Base-by-base conservation (phyloP, 2,888 invertebrate genomes). In the Petrolisthes cinctipes region DNA sequence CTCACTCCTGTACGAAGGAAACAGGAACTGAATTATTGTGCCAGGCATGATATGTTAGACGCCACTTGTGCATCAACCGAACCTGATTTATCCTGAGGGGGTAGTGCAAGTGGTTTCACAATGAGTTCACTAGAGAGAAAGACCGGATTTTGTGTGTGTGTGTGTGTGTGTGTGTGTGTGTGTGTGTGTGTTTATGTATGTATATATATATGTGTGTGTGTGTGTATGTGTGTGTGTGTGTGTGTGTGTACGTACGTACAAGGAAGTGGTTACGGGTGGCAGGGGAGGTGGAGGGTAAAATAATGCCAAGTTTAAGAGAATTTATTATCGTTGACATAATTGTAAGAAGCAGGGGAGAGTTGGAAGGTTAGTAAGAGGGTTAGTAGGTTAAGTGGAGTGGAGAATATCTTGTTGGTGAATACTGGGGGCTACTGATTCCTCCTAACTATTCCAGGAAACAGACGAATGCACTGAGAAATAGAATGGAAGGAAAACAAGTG, bases 201-300 rank as follows among this genome's bases (percentile, higher is more conserved):
- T n/a, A n/a, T n/a, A n/a, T n/a, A n/a, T n/a, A n/a, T n/a, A n/a
- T 17, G 66, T 66, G 66, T 66, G 66, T 66, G 66, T 66, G 66
- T 66, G 66, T 66, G 66, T 14, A 61, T 17, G 66, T 66, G 66
- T 17, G 66, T 66, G 66, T 17, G 66, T 66, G 66, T 66, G 66
- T 66, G 66, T 66, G 66, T 66, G 66, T 66, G 66, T 14, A 61
- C 66, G 9, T 14, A 11, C 14, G 66, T 14, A 66, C 17, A 20
- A 20, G n/a, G 23, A 73, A 20, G 23, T 23, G 20, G n/a, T 23
- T 7, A n/a, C 11, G 4, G 7, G 7, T 11, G 23, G 73, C 20
- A 73, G n/a, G 73, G 23, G 73, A 73, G 73, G 73, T 1, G 23
- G 73, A n/a, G 20, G 73, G n/a, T 23, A 20, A n/a, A 9, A n/a